These are phyloP conservation scores for Clistopyga incitator DNA, from an alignment of 2,888 invertebrate species.

Conservation along the genomic window DNA sequence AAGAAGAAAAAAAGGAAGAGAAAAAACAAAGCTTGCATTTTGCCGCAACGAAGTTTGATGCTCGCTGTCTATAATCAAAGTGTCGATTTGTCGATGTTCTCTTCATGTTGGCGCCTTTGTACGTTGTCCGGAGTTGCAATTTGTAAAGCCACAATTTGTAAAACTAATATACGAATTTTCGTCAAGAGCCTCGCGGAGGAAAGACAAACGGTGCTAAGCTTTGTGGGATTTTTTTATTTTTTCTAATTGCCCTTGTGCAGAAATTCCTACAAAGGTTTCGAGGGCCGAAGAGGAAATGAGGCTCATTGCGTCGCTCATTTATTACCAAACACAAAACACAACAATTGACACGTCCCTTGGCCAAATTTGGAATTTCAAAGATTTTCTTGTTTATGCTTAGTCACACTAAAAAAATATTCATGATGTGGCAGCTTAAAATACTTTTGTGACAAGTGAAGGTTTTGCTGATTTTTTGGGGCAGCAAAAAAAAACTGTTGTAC, in stretches of 20 bases:
- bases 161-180: conserved; percentile 3
- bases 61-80: conserved; percentile 40
- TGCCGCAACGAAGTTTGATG: conserved; percentile 25
- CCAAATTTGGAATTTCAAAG: no score
- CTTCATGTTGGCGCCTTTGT: background rate
- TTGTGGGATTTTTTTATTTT: conserved; percentile 37
- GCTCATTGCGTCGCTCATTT: conserved; percentile 48
- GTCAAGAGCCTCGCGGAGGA: conserved; percentile 15
- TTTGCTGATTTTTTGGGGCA: no score
- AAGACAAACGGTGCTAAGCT: conserved; percentile 54
- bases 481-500: no score
- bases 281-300: background rate
- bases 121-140: conserved; percentile 10
- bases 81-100: conserved; percentile 24
- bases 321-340: conserved; percentile 49
- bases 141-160: background rate
- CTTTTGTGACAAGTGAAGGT: no score
- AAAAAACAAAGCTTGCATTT: conserved; percentile 1
- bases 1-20: background rate
- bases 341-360: background rate
- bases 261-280: conserved; percentile 32
- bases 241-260: conserved; percentile 22
- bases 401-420: no score
- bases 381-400: no score
- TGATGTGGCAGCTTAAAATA: no score